These are phyloP conservation scores for Haliaeetus leucogaster DNA, from an alignment of 2,113 vertebrate genomes.

Conservation along the genomic window DNA sequence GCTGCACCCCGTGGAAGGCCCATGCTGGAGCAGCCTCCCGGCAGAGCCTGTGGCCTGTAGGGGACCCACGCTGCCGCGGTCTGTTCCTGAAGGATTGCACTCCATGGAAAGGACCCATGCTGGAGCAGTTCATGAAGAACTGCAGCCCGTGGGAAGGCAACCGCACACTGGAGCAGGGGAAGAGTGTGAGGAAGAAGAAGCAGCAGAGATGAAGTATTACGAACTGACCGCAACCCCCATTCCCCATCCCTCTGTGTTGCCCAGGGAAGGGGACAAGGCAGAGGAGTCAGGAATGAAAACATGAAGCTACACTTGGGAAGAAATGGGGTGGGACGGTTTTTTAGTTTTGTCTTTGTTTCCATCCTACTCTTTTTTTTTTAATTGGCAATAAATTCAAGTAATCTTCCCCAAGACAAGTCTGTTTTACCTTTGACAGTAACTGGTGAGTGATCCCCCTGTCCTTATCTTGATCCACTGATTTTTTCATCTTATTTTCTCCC, in stretches of 20 bases:
- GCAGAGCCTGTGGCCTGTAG: too few relatives aligned
- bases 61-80: background rate
- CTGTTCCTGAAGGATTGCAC: background rate
- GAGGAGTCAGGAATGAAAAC: background rate
- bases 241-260: background rate
- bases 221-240: background rate
- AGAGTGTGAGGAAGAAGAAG: background rate
- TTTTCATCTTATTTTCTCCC: background rate
- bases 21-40: too few relatives aligned
- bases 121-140: background rate
- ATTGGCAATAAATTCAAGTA: background rate
- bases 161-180: background rate
- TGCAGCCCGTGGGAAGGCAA: background rate
- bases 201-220: background rate
- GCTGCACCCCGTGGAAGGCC: background rate
- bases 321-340: rapidly evolving
- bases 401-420: background rate
- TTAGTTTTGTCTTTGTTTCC: background rate
- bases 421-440: background rate
- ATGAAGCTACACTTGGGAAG: background rate
- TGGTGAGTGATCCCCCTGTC: background rate
- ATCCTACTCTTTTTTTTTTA: background rate
- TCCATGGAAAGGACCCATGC: background rate
- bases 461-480: background rate
- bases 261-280: rapidly evolving